A percentile compares a stretch with the other conserved stretches of the same genome.
These are phyloP conservation scores for Synanthedon formicaeformis DNA, from an alignment of 2,888 invertebrate species.

Conservation along the genomic window DNA sequence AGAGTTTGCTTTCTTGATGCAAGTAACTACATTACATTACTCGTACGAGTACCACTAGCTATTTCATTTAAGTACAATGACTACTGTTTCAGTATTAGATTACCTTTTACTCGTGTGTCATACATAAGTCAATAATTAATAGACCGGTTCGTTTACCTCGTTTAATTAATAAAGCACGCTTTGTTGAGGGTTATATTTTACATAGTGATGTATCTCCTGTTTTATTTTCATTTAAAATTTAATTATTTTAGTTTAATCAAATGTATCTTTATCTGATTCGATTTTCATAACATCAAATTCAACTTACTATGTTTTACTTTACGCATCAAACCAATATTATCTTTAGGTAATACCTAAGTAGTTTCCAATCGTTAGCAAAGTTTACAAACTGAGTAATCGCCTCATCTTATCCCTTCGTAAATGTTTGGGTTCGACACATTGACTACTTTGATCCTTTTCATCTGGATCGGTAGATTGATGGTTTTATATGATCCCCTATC, in stretches of 20 bases:
- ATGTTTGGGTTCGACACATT: constrained; percentile 21
- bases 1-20: constrained; percentile 18
- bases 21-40: too few relatives aligned
- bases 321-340: too few relatives aligned
- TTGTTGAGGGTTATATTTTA: too few relatives aligned
- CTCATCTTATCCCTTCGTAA: constrained; percentile 14
- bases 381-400: constrained; percentile 12
- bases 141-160: background rate
- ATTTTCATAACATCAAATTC: too few relatives aligned
- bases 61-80: background rate
- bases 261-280: too few relatives aligned
- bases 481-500: background rate
- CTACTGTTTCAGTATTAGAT: too few relatives aligned
- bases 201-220: too few relatives aligned
- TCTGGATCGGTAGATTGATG: constrained; percentile 24
- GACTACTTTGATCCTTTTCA: constrained; percentile 27
- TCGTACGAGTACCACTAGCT: background rate
- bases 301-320: too few relatives aligned
- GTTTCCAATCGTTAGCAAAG: constrained; percentile 3
- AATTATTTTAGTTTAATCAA: too few relatives aligned
- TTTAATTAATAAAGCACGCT: too few relatives aligned
- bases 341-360: background rate
- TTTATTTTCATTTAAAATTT: too few relatives aligned
- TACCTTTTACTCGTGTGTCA: too few relatives aligned
- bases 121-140: background rate